Evolutionary conservation across 2,797 vertebrate species (phyloP), one percentile per base, ranked within the genome.

Genomic region (Peromyscus eremicus): DNA sequence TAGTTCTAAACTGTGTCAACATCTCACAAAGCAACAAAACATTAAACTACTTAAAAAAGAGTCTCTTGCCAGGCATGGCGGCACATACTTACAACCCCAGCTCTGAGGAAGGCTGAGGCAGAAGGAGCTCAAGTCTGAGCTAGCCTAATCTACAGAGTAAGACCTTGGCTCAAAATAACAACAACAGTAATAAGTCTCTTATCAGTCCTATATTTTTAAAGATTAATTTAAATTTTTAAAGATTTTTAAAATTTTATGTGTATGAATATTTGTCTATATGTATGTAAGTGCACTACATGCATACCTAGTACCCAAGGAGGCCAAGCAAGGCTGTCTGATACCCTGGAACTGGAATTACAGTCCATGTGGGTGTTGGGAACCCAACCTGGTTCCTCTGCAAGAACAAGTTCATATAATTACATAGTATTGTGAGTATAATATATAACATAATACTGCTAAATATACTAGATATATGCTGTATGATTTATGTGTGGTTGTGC

Each of bases 1-100:
- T 60, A 16, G 88, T 68, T 89, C 77, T 92, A 89, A 94, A 95
- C 83, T 19, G 27, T 29, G 83, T n/a, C 46, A 81, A 40, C 57
- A 60, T 60, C 73, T 83, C 70, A 60, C 12, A 83, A 95, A 80
- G 40, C 68, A 70, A n/a, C 86, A 60, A 90, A 91, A 70, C 29
- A n/a, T 7, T 49, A 46, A 23, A 37, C 34, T 77, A 46, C 70
- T 83, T 86, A 55, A 92, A 94, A 86, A 43, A 25, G 66, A 52
- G 90, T 89, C 2, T 66, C 57, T 89, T 49, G 57, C 71, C 19
- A 85, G 40, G 57, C 40, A 49, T 2, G 19, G 73, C 3, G 8
- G 21, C 32, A 64, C 29, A n/a, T 21, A 2, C 46, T 40, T n/a
- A 66, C 23, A 66, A n/a, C 77, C 43, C 14, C 34, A 90, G 9